Evolutionary conservation across 2,113 vertebrate species (phyloP).

Genomic region (Ciconia boyciana): DNA sequence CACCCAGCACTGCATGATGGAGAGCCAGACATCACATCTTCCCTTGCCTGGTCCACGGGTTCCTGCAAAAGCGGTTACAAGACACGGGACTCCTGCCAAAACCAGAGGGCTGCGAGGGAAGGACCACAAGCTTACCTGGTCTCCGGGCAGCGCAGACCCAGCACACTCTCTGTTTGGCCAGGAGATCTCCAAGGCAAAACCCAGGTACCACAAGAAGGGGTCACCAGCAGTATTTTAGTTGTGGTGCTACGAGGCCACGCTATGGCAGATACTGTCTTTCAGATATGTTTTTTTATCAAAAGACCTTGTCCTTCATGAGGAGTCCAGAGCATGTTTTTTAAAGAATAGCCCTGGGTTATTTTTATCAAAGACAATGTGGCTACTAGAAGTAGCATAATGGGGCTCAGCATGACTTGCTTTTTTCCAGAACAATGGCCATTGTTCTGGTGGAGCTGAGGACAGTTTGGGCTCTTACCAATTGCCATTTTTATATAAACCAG

Average conservation of each 20-base stretch:
- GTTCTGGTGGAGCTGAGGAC: neutral
- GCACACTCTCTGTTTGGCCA: neutral
- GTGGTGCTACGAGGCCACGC: neutral
- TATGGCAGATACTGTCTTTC: neutral
- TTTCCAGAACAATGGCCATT: neutral
- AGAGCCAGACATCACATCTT: neutral
- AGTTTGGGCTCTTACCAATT: neutral
- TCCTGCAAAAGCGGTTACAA: neutral
- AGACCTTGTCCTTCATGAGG: neutral
- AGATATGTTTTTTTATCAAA: neutral
- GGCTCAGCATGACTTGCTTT: neutral
- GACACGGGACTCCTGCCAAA: neutral
- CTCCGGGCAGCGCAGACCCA: neutral
- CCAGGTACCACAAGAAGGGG: neutral
- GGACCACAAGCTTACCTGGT: neutral
- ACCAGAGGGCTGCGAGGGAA: neutral
- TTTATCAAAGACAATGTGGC: conserved; percentile 3
- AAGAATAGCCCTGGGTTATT: neutral
- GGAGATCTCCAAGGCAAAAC: neutral
- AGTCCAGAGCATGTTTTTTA: neutral
- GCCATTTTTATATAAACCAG: neutral
- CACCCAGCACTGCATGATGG: neutral
- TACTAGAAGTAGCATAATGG: neutral
- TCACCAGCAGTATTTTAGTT: neutral
- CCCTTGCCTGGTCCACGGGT: neutral